These are phyloP conservation scores for Alethe diademata DNA, from an alignment of 2,113 vertebrate species.

Conservation along the genomic window DNA sequence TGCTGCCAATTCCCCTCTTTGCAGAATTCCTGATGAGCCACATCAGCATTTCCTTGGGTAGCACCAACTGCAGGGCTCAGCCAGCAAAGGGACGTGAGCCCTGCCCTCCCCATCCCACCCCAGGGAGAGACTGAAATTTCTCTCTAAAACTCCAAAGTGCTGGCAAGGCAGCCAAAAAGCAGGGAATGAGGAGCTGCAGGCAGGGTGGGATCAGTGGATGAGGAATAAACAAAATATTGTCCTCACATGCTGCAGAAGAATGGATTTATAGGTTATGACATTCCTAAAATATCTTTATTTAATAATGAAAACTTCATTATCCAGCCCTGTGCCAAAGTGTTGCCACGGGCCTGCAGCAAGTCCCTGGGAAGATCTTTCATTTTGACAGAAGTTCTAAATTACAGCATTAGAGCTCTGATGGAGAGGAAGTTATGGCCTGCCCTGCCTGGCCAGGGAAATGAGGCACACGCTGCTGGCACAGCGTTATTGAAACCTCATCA, in stretches of 20 bases:
- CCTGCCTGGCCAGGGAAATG: slow-evolving; percentile 91
- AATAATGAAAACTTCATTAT: slow-evolving; percentile 86
- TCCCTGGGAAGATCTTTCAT: slow-evolving; percentile 79
- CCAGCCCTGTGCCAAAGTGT: slow-evolving; percentile 68
- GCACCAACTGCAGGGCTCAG: not conserved
- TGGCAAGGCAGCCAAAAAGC: not conserved
- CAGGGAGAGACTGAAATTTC: not conserved
- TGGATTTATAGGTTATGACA: slow-evolving; percentile 76
- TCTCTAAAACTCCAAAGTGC: slow-evolving; percentile 15
- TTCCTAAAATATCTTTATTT: slow-evolving; percentile 80
- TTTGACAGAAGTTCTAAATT: slow-evolving; percentile 79
- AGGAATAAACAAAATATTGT: slow-evolving; percentile 63
- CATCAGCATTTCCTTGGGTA: slow-evolving; percentile 20
- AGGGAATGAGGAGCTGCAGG: not conserved
- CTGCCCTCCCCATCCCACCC: not conserved
- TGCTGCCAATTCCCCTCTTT: not conserved
- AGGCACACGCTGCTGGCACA: slow-evolving; percentile 79
- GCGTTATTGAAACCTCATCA: slow-evolving; percentile 90
- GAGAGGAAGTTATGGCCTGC: slow-evolving; percentile 71
- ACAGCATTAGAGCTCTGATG: slow-evolving; percentile 71
- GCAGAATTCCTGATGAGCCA: not conserved
- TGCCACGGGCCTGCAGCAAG: slow-evolving; percentile 70
- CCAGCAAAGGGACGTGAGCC: not conserved
- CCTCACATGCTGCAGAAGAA: slow-evolving; percentile 25
- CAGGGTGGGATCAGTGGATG: not conserved